These are phyloP conservation scores for Hermetia illucens DNA, from an alignment of 1,140 invertebrate species.

Conservation along the genomic window DNA sequence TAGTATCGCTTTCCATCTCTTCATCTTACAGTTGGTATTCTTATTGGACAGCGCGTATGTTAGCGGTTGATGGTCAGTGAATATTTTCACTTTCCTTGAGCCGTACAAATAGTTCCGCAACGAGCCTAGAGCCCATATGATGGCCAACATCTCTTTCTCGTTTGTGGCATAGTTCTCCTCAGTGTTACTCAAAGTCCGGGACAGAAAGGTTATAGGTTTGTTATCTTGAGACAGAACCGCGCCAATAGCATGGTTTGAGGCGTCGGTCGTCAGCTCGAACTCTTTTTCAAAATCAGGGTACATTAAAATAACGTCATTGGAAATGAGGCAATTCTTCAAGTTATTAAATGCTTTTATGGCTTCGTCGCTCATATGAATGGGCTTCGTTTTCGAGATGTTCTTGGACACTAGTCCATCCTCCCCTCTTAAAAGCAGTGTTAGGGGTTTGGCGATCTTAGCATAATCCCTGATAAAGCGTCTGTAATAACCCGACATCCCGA, in stretches of 20 bases:
- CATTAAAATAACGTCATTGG: slow-evolving; percentile 15
- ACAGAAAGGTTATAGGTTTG: slow-evolving; percentile 14
- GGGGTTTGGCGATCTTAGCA: slow-evolving; percentile 17
- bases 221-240: slow-evolving; percentile 13
- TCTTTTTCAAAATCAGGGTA: slow-evolving; percentile 22
- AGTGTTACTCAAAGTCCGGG: slow-evolving; percentile 12
- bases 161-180: slow-evolving; percentile 14
- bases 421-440: slow-evolving; percentile 13
- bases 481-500: slow-evolving; percentile 21
- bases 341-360: slow-evolving; percentile 12
- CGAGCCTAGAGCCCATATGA: slow-evolving; percentile 29
- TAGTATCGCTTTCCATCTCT: slow-evolving; percentile 7
- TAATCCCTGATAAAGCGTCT: slow-evolving; percentile 18
- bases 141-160: slow-evolving; percentile 19
- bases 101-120: slow-evolving; percentile 24
- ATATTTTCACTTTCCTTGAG: slow-evolving; percentile 13
- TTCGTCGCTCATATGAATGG: slow-evolving; percentile 8
- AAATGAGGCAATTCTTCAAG: slow-evolving; percentile 11
- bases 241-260: slow-evolving; percentile 18
- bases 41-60: slow-evolving; percentile 18
- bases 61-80: slow-evolving; percentile 27
- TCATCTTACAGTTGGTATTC: slow-evolving; percentile 24
- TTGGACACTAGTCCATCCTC: too few species aligned
- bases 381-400: slow-evolving; percentile 11
- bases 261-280: slow-evolving; percentile 23